phyloP scores from a whole-genome alignment of 2,888 invertebrate genomes.

The Gastracanthus pulcherrimus region DNA sequence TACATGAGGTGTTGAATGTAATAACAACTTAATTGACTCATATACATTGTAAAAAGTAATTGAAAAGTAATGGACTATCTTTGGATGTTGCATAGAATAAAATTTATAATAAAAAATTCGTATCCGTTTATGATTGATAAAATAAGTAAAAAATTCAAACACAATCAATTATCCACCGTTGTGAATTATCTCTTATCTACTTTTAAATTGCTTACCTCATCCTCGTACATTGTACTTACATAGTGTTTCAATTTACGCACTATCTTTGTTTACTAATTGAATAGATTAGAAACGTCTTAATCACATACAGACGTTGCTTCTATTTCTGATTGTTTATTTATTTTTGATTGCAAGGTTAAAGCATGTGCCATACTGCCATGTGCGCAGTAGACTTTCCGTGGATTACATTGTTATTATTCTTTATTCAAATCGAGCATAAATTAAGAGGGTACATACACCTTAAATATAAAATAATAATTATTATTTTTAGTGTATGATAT shows the following conservation, averaged over 20 bases:
- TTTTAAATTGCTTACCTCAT: not conserved
- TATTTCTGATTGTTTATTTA: not conserved
- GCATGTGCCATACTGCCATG: not conserved
- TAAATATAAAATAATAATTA: too few relatives aligned
- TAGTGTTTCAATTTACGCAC: not conserved
- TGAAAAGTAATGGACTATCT: too few relatives aligned
- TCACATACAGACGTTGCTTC: not conserved
- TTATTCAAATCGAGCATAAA: not conserved
- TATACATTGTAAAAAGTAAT: too few relatives aligned
- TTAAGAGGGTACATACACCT: too few relatives aligned
- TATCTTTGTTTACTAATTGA: slow-evolving; percentile 6
- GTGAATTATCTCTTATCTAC: not conserved
- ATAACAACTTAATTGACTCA: too few relatives aligned
- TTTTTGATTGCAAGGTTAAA: not conserved
- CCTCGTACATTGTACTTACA: not conserved
- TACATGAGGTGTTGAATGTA: too few relatives aligned
- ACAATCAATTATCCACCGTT: too few relatives aligned
- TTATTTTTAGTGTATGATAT: too few relatives aligned
- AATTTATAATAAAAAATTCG: too few relatives aligned
- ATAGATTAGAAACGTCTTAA: not conserved
- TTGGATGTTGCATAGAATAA: too few relatives aligned
- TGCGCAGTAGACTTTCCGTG: not conserved
- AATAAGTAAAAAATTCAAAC: too few relatives aligned
- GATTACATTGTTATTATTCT: not conserved
- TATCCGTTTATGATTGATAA: too few relatives aligned